Evolutionary conservation across 1,140 invertebrate species (phyloP).

Genomic region (Diabrotica virgifera): DNA sequence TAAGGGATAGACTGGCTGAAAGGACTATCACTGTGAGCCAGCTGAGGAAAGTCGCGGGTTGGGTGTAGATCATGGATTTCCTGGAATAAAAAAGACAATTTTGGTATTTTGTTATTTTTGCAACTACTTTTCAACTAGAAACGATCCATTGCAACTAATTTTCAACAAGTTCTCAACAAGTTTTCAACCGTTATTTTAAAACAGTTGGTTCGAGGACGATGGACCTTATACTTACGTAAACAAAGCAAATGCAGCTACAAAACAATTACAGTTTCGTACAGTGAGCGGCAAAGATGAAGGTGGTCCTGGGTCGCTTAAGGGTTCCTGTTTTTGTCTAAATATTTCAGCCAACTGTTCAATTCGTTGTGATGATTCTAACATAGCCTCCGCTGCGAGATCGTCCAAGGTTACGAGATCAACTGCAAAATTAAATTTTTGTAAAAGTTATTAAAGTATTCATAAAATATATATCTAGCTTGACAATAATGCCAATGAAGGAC

Average conservation of each 20-base stretch:
- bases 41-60: constrained; percentile 79
- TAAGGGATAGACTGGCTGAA: constrained; percentile 74
- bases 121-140: too few species aligned
- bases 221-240: constrained; percentile 65
- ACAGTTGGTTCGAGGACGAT: too few species aligned
- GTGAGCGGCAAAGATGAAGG: constrained; percentile 69
- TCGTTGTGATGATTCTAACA: constrained; percentile 89
- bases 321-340: constrained; percentile 64
- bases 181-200: too few species aligned
- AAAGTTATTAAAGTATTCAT: too few species aligned
- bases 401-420: constrained; percentile 92
- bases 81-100: constrained; percentile 47
- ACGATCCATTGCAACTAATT: too few species aligned
- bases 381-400: constrained; percentile 86
- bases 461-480: too few species aligned
- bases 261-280: constrained; percentile 57
- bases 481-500: too few species aligned
- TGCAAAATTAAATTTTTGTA: constrained; percentile 47
- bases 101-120: too few species aligned
- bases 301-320: constrained; percentile 73
- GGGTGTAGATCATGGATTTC: constrained; percentile 67
- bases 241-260: constrained; percentile 66
- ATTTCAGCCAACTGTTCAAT: constrained; percentile 87
- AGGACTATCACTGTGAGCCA: constrained; percentile 74
- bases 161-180: too few species aligned